Evolutionary conservation across 2,113 vertebrate genomes (phyloP), one percentile per base, ranked within the genome.

Genomic region (Syngnathoides biaculeatus): DNA sequence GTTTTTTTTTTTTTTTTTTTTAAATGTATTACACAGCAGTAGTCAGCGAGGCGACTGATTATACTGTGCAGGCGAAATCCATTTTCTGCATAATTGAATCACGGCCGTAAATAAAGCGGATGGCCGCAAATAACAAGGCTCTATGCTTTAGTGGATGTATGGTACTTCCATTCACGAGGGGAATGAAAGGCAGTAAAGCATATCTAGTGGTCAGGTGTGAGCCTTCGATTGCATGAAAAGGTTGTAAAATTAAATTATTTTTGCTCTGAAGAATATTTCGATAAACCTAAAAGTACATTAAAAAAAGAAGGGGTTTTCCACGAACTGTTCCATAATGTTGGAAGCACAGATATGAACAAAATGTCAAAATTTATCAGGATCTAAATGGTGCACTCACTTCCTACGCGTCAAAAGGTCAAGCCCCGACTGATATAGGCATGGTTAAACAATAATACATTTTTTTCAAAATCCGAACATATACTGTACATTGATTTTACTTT

Each of bases 11-110:
- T n/a, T n/a, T n/a, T n/a, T n/a, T n/a, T n/a, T n/a, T n/a, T n/a
- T n/a, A n/a, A n/a, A 81, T 84, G 72, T 72, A 80, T 75, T 73
- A 72, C 69, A 79, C 55, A 83, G 79, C 10, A 4, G 69, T 65
- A 67, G 82, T 87, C 88, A 78, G 56, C 68, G 68, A 70, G 61
- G 27, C 82, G 84, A 88, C 64, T 43, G 59, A 85, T 56, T 57
- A 79, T 64, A 73, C 76, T 24, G n/a, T 20, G 68, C 60, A 77
- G 73, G 72, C 74, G 77, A 84, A 76, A 87, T 84, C 77, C 68
- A 84, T 89, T 82, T 84, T 82, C 82, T 76, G 63, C 69, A 79
- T 75, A 64, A 68, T 85, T 86, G 82, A 83, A 88, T 86, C 76
- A 83, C 10, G 9, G 45, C 71, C 62, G 70, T 85, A 87, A 86